Base-by-base conservation (phyloP, 2,113 vertebrate species). In the Sorex araneus region DNA sequence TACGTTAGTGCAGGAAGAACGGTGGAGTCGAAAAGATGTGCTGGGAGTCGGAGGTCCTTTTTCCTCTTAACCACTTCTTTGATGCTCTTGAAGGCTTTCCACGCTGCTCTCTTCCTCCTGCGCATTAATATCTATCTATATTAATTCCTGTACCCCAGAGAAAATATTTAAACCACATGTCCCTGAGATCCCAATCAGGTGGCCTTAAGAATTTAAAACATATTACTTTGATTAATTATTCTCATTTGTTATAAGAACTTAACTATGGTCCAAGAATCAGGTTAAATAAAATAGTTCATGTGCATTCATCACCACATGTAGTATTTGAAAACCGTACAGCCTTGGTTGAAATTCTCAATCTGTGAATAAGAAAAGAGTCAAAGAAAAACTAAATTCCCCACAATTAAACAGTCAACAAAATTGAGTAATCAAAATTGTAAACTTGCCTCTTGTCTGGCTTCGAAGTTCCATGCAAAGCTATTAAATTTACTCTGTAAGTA, bases 161-260 rank as follows among this genome's bases (percentile, higher is more conserved):
- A 64, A 45, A 32, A 32, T 66, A 74, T 74, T 73, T 36, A 70
- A 89, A 64, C 47, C 28, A 32, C 30, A 9, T 54, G 30, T 82
- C 34, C n/a, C 18, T 30, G 34, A 32, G 1, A 60, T 30, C 21
- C 2, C 11, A 60, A 21, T 75, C 13, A 45, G n/a, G 30, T 40
- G 8, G 6, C 13, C 66, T 40, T 54, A 1, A 27, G 19, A 1
- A 85, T 76, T 25, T 18, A 28, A 63, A 1, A 84, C 45, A 5
- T 70, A 32, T 43, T 69, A 73, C 36, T 27, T 23, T 43, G 21
- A 73, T 73, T 23, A 12, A 21, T 73, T 19, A 11, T 21, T 21
- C 69, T 45, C 25, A 79, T 75, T 92, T 93, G 69, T 74, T 47
- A 23, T 83, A 87, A 87, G 11, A n/a, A 8, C 3, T 70, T 60